Evolutionary conservation across 2,113 vertebrate species (phyloP), one percentile per base, ranked within the genome.

Genomic region (Epinephelus fuscoguttatus): DNA sequence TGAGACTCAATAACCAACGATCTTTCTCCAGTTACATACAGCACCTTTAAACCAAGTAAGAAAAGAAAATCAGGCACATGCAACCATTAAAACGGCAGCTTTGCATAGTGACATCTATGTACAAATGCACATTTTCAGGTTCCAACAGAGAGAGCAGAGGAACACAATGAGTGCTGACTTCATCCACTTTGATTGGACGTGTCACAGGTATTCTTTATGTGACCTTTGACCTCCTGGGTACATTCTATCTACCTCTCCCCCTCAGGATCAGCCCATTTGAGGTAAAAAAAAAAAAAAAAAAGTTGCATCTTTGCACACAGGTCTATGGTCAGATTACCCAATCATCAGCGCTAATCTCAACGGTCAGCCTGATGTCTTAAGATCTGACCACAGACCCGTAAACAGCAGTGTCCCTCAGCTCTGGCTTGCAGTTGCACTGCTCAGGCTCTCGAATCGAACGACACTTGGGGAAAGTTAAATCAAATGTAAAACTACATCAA

Each of bases 231-330:
- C 78, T 72, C 73, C 70, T 70, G 45, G 37, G 30, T 69, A 69
- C 71, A 50, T 63, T 83, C 52, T 45, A 47, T 60, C 62, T 82
- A 69, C 69, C 64, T 27, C 63, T 27, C 63, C 55, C 85, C 57
- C 78, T 96, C 92, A 96, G 85, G 96, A 96, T 88, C 92, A 61
- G 81, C 72, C 60, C 57, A 47, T 59, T 71, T 84, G 87, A 92
- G 89, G 90, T 92, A 85, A 86, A 45, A 45, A 45, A 47, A 63
- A 66, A 85, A 86, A 45, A 45, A 45, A 47, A 63, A 66, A 84
- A 75, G 75, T 90, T 85, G 81, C 42, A 25, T 84, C 78, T 87
- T 82, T 56, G 70, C 76, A 80, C 82, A 71, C 15, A 82, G 53
- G 76, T 78, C 78, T 59, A 73, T 27, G 45, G 81, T 87, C 56